These are phyloP conservation scores for Panagrolaimus sp. DNA, from an alignment of 1,140 invertebrate genomes.

Conservation along the genomic window DNA sequence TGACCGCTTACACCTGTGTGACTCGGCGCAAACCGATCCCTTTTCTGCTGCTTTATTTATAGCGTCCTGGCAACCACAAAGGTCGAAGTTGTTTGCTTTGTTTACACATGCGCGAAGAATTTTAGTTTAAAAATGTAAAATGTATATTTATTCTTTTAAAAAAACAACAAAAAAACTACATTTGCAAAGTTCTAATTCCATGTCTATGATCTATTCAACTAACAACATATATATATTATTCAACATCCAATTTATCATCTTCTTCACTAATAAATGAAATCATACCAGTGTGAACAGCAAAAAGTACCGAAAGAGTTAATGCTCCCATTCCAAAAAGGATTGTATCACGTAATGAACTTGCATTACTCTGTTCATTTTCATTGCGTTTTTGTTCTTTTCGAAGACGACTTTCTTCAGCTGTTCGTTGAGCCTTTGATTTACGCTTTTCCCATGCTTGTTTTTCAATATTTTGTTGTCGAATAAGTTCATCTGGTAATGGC, in stretches of 20 bases:
- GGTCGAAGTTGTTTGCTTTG: neutral
- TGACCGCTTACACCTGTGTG: too few relatives aligned
- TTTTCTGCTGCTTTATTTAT: too few relatives aligned
- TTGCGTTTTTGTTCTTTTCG: conserved; percentile 23
- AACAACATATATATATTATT: neutral
- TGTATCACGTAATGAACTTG: conserved; percentile 38
- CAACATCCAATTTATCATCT: neutral
- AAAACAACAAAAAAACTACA: neutral
- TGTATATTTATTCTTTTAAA: neutral
- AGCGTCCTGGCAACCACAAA: conserved; percentile 8
- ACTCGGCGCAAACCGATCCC: too few relatives aligned
- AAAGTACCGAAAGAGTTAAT: conserved; percentile 43
- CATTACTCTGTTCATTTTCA: conserved; percentile 25
- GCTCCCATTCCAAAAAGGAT: conserved; percentile 49
- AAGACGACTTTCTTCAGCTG: conserved; percentile 28
- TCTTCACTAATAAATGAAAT: conserved; percentile 28
- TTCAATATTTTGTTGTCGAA: conserved; percentile 24
- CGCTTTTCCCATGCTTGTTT: conserved; percentile 33
- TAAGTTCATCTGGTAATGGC: conserved; percentile 43
- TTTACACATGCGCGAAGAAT: conserved; percentile 2
- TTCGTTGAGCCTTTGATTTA: conserved; percentile 44
- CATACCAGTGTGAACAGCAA: conserved; percentile 52
- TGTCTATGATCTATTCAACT: too few relatives aligned
- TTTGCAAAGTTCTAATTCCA: neutral
- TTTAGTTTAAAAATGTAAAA: neutral